A percentile compares a stretch with the other conserved stretches of the same genome.
These are phyloP conservation scores for Pyralis farinalis DNA, from an alignment of 2,888 invertebrate species.

Conservation along the genomic window DNA sequence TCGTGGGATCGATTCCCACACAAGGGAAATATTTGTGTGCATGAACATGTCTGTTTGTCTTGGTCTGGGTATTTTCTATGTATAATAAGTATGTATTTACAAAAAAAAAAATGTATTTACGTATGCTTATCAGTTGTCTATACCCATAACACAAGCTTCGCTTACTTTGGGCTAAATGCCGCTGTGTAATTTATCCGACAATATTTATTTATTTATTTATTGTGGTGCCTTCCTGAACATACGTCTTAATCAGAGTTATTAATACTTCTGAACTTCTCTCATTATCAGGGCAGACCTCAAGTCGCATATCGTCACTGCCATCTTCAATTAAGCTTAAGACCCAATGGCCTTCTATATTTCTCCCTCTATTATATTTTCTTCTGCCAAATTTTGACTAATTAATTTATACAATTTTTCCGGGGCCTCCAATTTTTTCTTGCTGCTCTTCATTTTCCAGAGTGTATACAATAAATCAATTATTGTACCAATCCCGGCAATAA, in stretches of 20 bases:
- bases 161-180: too few species aligned
- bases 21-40: too few species aligned
- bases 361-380: slow-evolving; percentile 14
- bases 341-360: slow-evolving; percentile 7
- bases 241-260: slow-evolving; percentile 25
- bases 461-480: slow-evolving; percentile 17
- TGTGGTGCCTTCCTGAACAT: slow-evolving; percentile 20
- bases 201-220: too few species aligned
- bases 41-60: too few species aligned
- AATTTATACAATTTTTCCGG: slow-evolving; percentile 21
- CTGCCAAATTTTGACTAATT: slow-evolving; percentile 20
- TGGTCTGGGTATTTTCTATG: too few species aligned
- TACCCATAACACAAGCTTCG: too few species aligned
- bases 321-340: slow-evolving; percentile 27
- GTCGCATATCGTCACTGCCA: slow-evolving; percentile 23
- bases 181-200: too few species aligned
- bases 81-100: too few species aligned
- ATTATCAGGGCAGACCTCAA: slow-evolving; percentile 30
- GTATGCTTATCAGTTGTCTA: too few species aligned
- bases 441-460: too few species aligned
- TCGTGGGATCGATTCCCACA: too few species aligned
- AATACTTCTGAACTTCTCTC: slow-evolving; percentile 19
- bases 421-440: slow-evolving; percentile 22
- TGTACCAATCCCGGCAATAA: slow-evolving; percentile 22
- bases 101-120: too few species aligned